Conservation (phyloP, 2,888 invertebrate species). For the Patella ulyssiponensis region DNA sequence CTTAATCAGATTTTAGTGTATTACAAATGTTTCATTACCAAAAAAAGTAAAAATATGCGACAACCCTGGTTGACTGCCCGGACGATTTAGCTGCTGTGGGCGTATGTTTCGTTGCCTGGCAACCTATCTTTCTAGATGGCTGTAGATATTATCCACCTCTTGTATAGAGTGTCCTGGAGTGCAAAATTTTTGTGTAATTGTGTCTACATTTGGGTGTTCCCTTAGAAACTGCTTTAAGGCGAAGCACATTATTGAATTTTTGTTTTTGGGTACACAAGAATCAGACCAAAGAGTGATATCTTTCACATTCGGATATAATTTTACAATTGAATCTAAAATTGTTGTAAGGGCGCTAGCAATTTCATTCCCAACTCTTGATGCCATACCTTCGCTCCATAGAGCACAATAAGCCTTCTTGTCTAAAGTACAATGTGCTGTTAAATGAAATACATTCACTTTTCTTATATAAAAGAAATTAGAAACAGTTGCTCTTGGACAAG, state of each 20-base stretch:
- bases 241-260: conserved; percentile 2
- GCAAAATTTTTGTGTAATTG: neutral
- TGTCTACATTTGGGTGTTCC: neutral
- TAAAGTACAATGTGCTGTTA: neutral
- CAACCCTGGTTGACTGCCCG: no score
- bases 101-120: no score
- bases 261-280: conserved; percentile 10
- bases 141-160: no score
- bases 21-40: no score
- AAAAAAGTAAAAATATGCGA: no score
- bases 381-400: neutral
- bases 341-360: neutral
- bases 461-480: neutral
- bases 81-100: no score
- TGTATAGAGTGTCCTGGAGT: conserved; percentile 1
- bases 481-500: neutral
- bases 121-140: no score
- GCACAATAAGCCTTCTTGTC: neutral
- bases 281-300: conserved; percentile 6
- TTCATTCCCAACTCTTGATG: neutral
- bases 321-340: neutral
- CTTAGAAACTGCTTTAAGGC: neutral
- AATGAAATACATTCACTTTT: neutral
- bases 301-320: neutral
- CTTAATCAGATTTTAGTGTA: no score